Conservation (phyloP, 2,113 vertebrate genomes). For the Gymnocephalus cernua region DNA sequence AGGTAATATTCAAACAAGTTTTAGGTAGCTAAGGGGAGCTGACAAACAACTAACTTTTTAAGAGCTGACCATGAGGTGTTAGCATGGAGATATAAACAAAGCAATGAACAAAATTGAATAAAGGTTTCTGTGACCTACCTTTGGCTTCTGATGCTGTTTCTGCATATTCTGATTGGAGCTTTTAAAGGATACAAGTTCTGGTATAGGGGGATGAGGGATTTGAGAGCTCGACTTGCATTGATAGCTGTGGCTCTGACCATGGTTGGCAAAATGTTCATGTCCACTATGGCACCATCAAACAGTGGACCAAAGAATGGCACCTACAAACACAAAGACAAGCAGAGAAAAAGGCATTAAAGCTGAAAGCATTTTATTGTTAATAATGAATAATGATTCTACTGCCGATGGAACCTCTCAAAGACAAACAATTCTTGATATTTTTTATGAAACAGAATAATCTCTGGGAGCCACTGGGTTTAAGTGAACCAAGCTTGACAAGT, state of each 20-base stretch:
- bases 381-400: neutral
- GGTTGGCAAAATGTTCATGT: conserved; percentile 96
- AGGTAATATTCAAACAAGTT: conserved; percentile 4
- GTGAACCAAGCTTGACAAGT: conserved; percentile 20
- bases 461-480: conserved; percentile 1
- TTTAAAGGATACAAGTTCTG: conserved; percentile 99
- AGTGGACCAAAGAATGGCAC: conserved; percentile 98
- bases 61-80: neutral
- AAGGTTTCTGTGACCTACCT: conserved; percentile 26
- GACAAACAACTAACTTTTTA: neutral
- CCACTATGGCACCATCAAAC: conserved; percentile 98
- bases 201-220: conserved; percentile 97
- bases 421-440: neutral
- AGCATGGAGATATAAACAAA: neutral
- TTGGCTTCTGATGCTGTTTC: neutral
- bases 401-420: neutral
- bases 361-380: neutral
- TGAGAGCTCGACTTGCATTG: conserved; percentile 97
- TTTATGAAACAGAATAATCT: conserved; percentile 18
- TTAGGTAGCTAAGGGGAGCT: neutral
- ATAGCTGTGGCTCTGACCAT: conserved; percentile 98
- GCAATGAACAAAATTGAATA: neutral
- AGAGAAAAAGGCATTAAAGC: neutral
- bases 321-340: conserved; percentile 71
- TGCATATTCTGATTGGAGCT: neutral